These are phyloP conservation scores for Melolontha melolontha DNA, from an alignment of 2,888 invertebrate species.

Conservation along the genomic window DNA sequence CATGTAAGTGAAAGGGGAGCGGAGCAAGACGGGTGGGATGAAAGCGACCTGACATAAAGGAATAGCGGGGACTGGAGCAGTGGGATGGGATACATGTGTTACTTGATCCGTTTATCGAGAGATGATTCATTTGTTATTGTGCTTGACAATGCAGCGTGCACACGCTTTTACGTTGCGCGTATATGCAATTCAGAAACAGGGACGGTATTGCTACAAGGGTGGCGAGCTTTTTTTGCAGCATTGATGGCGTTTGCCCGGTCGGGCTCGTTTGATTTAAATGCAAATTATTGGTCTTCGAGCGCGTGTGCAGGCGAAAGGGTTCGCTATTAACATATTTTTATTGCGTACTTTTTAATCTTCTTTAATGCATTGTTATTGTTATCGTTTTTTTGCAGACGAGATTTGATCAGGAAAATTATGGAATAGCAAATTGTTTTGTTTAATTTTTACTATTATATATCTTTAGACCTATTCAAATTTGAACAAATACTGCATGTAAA, in stretches of 20 bases:
- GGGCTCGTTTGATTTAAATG: slow-evolving; percentile 58
- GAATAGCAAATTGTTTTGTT: too few relatives aligned
- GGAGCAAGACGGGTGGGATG: slow-evolving; percentile 17
- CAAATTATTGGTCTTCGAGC: slow-evolving; percentile 54
- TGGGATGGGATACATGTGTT: slow-evolving; percentile 60
- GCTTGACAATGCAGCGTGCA: slow-evolving; percentile 56
- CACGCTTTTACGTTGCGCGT: slow-evolving; percentile 48
- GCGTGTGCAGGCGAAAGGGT: slow-evolving; percentile 51
- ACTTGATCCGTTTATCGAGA: slow-evolving; percentile 59
- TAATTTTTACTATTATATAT: too few relatives aligned
- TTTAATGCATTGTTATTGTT: slow-evolving; percentile 17
- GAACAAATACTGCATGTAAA: too few relatives aligned
- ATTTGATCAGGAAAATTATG: too few relatives aligned
- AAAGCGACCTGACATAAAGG: slow-evolving; percentile 21
- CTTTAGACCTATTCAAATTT: too few relatives aligned
- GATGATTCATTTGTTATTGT: slow-evolving; percentile 64
- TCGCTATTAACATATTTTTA: slow-evolving; percentile 42
- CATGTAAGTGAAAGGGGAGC: neutral
- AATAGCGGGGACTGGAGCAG: slow-evolving; percentile 45
- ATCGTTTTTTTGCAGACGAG: too few relatives aligned
- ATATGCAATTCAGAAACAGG: slow-evolving; percentile 58
- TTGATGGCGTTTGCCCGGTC: slow-evolving; percentile 44
- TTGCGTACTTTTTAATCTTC: slow-evolving; percentile 25
- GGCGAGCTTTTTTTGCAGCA: slow-evolving; percentile 31
- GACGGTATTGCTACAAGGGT: slow-evolving; percentile 41